Evolutionary conservation across 2,113 vertebrate species (phyloP), one percentile per base, ranked within the genome.

Genomic region (Parus major): DNA sequence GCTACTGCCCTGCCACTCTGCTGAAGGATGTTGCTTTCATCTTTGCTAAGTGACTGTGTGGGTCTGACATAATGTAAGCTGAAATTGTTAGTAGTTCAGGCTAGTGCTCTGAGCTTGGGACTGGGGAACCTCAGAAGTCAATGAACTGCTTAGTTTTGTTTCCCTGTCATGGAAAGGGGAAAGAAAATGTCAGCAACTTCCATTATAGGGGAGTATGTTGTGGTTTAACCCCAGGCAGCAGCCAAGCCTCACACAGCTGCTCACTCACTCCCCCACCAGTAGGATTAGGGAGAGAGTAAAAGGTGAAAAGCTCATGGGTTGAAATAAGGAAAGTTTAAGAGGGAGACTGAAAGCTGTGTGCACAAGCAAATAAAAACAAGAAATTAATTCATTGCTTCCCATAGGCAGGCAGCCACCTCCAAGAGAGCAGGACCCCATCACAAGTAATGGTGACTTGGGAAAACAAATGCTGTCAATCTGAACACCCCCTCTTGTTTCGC

Each of bases 171-270:
- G 33, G 12, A 20, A 70, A n/a, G 8, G 7, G 31, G 14, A 12
- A 60, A 41, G 25, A 77, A 72, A 92, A 65, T 35, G 18, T 5
- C 50, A 76, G 5, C 2, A 12, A 12, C 3, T 53, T 66, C 13
- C 7, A 9, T 42, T 55, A 29, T 29, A 6, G 10, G 3, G 3
- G 2, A 27, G 10, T 29, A 18, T 60, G 17, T 55, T 4, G 2
- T 55, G 24, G 14, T 61, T 82, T 53, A 75, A 75, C 11, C 9
- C 12, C 17, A 35, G 39, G 4, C 4, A 19, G 14, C 41, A 61
- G 41, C 23, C 55, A 60, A 35, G 23, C 31, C 16, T 15, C 8
- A 25, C 1, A 1, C 15, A 53, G 33, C n/a, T 29, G 13, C 29
- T 82, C 7, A 7, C 11, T 60, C 28, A 39, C 39, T 68, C n/a